Conservation (phyloP, 1,140 invertebrate genomes). For the Sitophilus oryzae region DNA sequence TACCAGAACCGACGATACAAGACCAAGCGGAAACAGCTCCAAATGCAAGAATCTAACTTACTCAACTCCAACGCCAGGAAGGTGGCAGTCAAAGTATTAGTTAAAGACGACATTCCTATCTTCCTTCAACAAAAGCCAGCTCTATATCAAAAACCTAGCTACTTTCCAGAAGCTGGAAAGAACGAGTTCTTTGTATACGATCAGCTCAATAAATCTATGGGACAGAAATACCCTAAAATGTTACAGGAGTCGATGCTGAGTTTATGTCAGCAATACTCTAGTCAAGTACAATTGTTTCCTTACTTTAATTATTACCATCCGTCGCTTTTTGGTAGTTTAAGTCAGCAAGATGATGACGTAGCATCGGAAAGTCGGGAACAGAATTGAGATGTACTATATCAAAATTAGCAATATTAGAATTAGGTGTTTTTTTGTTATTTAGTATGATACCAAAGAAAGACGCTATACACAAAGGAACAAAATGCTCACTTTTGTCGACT, state of each 20-base stretch:
- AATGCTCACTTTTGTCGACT: too few species aligned
- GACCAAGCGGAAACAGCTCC: constrained; percentile 90
- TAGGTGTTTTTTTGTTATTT: constrained; percentile 1
- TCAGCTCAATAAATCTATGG: constrained; percentile 35
- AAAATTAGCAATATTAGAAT: constrained; percentile 1
- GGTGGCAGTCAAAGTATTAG: constrained; percentile 82
- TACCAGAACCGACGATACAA: constrained; percentile 96
- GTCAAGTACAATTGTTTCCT: constrained; percentile 41
- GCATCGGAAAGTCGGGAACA: constrained; percentile 28
- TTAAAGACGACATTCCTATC: constrained; percentile 67
- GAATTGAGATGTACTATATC: constrained; percentile 18
- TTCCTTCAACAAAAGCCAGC: constrained; percentile 34
- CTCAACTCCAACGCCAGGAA: constrained; percentile 61
- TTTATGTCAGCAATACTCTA: constrained; percentile 43
- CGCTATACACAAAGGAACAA: too few species aligned
- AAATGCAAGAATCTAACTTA: constrained; percentile 63
- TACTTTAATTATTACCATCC: constrained; percentile 46
- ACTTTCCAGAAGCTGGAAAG: constrained; percentile 32
- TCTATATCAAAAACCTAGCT: constrained; percentile 35
- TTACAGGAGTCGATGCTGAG: constrained; percentile 43
- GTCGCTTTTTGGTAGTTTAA: constrained; percentile 30
- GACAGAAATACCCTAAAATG: constrained; percentile 37
- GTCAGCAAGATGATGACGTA: constrained; percentile 30
- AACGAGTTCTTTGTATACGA: constrained; percentile 39
- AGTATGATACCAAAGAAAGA: constrained; percentile 11